Evolutionary conservation across 2,797 vertebrate species (phyloP).

Genomic region (Tauraco hartlaubi): DNA sequence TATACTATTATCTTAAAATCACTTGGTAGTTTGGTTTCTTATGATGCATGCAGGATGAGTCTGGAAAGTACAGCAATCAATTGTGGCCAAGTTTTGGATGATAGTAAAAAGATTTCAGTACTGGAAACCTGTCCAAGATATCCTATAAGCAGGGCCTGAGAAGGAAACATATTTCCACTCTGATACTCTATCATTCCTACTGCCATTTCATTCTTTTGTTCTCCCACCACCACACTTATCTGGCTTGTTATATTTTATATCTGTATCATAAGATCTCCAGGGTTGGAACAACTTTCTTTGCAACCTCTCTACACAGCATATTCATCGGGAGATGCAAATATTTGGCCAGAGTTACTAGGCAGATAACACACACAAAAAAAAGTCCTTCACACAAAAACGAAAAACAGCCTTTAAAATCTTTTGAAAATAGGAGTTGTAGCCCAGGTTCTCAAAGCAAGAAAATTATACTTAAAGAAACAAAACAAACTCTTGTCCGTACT

Average conservation of each 20-base stretch:
- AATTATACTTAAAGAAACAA: neutral
- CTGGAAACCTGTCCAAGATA: neutral
- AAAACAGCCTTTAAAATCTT: neutral
- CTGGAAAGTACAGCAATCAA: slow-evolving; percentile 33
- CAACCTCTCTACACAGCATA: neutral
- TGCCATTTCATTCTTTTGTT: neutral
- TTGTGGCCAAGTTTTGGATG: slow-evolving; percentile 1
- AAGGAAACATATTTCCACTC: neutral
- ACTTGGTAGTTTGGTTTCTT: slow-evolving; percentile 19
- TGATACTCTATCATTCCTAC: neutral
- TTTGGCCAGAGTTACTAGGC: neutral
- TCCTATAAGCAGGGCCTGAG: neutral
- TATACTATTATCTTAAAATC: neutral
- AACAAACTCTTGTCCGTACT: neutral
- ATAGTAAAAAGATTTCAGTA: neutral
- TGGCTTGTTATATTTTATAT: neutral
- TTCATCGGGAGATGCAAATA: neutral
- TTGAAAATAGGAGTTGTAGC: neutral
- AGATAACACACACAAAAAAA: neutral
- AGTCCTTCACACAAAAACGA: neutral
- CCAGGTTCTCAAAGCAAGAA: neutral
- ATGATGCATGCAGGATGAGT: neutral
- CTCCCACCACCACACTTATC: neutral
- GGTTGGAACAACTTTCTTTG: neutral
- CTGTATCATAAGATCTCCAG: neutral